A percentile compares a stretch with the other conserved stretches of the same genome.
phyloP scores from a whole-genome alignment of 2,113 vertebrate species.

The Polypterus senegalus region DNA sequence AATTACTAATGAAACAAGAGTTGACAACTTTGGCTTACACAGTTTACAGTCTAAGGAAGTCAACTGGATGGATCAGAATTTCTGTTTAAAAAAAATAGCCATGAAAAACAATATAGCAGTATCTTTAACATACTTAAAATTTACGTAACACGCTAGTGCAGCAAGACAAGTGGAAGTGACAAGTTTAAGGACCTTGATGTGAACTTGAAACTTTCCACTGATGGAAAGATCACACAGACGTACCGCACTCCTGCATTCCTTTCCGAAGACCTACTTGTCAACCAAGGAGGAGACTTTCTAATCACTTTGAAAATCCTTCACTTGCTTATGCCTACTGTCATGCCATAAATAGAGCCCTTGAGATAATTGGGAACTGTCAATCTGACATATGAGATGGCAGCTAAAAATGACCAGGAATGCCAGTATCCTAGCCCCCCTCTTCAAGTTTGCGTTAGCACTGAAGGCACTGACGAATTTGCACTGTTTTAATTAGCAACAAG shows the following conservation, averaged over 20 bases:
- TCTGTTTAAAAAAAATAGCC: no score
- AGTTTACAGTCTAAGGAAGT: neutral
- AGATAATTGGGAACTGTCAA: neutral
- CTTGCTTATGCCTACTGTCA: neutral
- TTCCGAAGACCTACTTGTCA: neutral
- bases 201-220: constrained; percentile 1
- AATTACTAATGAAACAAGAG: neutral
- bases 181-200: neutral
- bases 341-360: constrained; percentile 1
- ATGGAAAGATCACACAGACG: neutral
- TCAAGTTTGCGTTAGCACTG: no score
- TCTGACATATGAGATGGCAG: neutral
- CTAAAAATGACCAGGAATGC: neutral
- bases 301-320: constrained; percentile 3
- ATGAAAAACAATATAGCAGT: no score
- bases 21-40: no score
- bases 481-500: neutral
- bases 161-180: neutral
- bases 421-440: no score
- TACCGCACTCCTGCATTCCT: neutral
- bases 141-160: neutral
- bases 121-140: no score
- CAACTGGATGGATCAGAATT: no score
- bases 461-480: neutral
- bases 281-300: neutral